A percentile compares a stretch with the other conserved stretches of the same genome.
phyloP scores from a whole-genome alignment of 2,888 invertebrate genomes.

The Orthosia incerta region DNA sequence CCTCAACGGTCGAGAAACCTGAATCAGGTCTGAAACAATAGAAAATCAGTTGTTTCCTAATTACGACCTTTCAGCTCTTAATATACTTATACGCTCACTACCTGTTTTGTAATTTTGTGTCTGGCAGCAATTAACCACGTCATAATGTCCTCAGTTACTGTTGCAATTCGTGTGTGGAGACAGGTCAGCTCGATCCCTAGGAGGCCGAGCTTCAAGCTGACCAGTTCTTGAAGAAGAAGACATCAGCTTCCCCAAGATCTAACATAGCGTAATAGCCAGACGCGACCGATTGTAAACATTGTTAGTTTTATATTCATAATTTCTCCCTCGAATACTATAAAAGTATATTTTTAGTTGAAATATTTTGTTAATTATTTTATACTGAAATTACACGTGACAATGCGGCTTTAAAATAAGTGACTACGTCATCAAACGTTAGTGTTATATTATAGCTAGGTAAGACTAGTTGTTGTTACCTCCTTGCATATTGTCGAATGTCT shows the following conservation, averaged over 20 bases:
- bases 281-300: constrained; percentile 48
- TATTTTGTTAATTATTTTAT: constrained; percentile 29
- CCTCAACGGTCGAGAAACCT: neutral
- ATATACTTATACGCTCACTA: neutral
- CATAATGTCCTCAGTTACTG: constrained; percentile 92
- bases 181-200: constrained; percentile 92
- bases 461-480: constrained; percentile 15
- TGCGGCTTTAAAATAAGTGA: neutral
- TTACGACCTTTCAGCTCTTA: too few relatives aligned
- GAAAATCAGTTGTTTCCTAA: too few relatives aligned
- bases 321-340: constrained; percentile 23
- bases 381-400: too few relatives aligned
- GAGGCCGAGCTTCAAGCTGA: constrained; percentile 78
- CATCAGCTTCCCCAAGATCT: constrained; percentile 44
- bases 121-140: neutral
- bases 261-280: constrained; percentile 43
- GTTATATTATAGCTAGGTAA: constrained; percentile 16
- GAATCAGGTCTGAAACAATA: too few relatives aligned
- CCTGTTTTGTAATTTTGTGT: neutral
- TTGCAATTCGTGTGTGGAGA: constrained; percentile 97
- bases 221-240: constrained; percentile 72
- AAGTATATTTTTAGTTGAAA: constrained; percentile 27
- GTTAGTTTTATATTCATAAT: neutral
- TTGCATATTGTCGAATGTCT: constrained; percentile 25
- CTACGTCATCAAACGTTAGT: constrained; percentile 21